Conservation (phyloP, 2,113 vertebrate species). For the Equus quagga region DNA sequence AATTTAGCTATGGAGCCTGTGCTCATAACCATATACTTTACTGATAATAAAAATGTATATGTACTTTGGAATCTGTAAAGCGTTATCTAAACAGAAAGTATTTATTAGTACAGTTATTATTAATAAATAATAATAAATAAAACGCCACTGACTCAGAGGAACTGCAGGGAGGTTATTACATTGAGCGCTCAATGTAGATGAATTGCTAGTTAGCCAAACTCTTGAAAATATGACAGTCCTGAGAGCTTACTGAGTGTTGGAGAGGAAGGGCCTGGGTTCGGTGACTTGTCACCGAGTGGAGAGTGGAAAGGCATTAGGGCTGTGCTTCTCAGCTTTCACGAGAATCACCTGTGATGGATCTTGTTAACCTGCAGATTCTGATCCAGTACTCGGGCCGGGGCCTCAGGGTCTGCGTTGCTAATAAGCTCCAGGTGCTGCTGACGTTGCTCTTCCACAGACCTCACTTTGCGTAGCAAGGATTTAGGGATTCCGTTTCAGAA, state of each 20-base stretch:
- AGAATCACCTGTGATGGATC: background rate
- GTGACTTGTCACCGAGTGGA: fast-evolving
- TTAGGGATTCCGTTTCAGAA: background rate
- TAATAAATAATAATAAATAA: background rate
- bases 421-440: fast-evolving
- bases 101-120: background rate
- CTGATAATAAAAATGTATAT: background rate
- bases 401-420: background rate
- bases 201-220: background rate
- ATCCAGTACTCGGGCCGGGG: fast-evolving
- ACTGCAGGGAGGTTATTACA: background rate
- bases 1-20: background rate
- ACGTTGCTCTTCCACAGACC: fast-evolving
- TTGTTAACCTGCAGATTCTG: background rate
- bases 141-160: background rate
- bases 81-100: background rate
- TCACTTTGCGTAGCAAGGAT: background rate
- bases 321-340: background rate
- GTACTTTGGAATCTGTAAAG: background rate
- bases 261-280: too few species aligned
- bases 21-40: background rate
- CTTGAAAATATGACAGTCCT: background rate
- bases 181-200: background rate
- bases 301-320: background rate
- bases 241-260: background rate